Evolutionary conservation across 2,888 invertebrate species (phyloP).

Genomic region (Sphecodes monilicornis): DNA sequence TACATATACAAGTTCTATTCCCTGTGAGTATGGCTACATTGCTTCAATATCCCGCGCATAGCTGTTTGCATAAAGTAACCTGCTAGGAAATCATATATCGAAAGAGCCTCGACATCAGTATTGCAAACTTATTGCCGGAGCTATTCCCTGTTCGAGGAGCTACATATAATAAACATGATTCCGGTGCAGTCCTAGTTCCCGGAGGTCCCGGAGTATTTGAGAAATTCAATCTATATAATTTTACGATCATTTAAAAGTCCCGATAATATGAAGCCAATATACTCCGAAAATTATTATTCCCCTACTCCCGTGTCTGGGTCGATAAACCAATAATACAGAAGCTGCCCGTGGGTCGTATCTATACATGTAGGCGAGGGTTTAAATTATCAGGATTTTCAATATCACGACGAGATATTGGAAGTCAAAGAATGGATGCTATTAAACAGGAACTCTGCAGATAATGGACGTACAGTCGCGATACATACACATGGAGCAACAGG

Average conservation of each 20-base stretch:
- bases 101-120: neutral
- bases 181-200: neutral
- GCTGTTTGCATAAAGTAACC: neutral
- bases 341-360: neutral
- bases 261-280: neutral
- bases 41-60: neutral
- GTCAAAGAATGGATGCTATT: neutral
- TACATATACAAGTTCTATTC: no score
- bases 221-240: neutral
- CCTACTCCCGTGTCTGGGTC: neutral
- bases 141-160: neutral
- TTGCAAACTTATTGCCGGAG: neutral
- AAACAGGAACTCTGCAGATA: neutral
- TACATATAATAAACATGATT: neutral
- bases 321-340: constrained; percentile 1
- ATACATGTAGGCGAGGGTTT: neutral
- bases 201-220: neutral
- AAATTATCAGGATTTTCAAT: neutral
- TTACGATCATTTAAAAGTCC: neutral
- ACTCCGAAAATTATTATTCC: neutral
- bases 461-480: neutral
- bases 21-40: neutral
- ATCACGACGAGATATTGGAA: neutral
- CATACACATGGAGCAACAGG: neutral
- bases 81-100: neutral